Base-by-base conservation (phyloP, 2,888 invertebrate genomes). In the Phyllotreta striolata region DNA sequence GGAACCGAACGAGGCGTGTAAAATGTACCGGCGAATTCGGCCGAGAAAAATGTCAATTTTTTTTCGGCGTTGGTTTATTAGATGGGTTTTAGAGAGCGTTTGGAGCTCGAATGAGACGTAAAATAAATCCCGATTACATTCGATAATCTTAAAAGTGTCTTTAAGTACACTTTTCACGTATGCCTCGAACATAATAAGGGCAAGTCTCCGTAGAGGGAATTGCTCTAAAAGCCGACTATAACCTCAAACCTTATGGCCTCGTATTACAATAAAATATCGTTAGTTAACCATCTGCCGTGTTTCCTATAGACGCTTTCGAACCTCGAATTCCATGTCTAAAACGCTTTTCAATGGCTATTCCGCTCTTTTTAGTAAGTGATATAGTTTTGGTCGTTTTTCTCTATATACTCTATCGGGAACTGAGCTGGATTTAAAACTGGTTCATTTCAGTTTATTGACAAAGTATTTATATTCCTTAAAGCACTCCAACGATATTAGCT, bases 71-170 rank as follows among this genome's bases (percentile, higher is more conserved):
- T 49, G 34, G 34, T 13, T 34, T n/a, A 35, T 34, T 9, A 34
- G 37, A 49, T 4, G n/a, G 49, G 35, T 34, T 35, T 49, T 6
- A 38, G 38, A 35, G 14, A 46, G 9, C 44, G 43, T 8, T 62
- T 64, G 66, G n/a, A 67, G 64, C 56, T 66, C 37, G 12, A 52
- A 12, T 52, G 63, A 66, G 62, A 63, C 66, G 52, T 68, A 66
- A 68, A 55, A 69, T 70, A 69, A 70, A 68, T 66, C 67, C 63
- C 55, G 54, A 66, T 70, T 63, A 70, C 59, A 24, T 9, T 13
- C 51, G 35, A 24, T 59, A 51, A 12, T 43, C 51, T 59, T 60
- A 39, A 61, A 61, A 61, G 38, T 49, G 55, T 63, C 64, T 46
- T 58, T 62, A 64, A 66, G 62, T 58, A 58, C 41, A 64, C 62